Base-by-base conservation (phyloP, 2,888 invertebrate genomes). In the Campoplex capitator region DNA sequence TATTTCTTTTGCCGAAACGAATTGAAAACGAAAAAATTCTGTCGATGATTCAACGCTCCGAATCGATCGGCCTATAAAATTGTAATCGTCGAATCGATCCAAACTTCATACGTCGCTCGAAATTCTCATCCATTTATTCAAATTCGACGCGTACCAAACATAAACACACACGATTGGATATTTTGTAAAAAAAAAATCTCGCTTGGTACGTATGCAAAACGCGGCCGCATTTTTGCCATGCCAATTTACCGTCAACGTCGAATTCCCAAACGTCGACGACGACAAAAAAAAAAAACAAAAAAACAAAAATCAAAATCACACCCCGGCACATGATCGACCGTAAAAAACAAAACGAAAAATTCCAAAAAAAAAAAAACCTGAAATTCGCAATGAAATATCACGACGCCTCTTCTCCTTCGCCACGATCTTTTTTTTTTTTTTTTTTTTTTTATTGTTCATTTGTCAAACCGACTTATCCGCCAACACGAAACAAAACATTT, bases 201-300 rank as follows among this genome's bases (percentile, higher is more conserved):
- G 91, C 93, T 93, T 92, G 92, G 91, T 93, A 92, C 90, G 90
- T 92, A 91, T 92, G 92, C 92, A 93, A 23, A 23, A 92, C 90
- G 90, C 92, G 90, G 92, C 90, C 90, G 92, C 92, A 93, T 93
- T 91, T 92, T 92, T 90, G 35, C 91, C 91, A 92, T 92, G 91
- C 88, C 89, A 88, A 90, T 92, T 90, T 90, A 90, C 89, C 89
- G 86, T 75, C 87, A 83, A 83, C 70, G 42, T 77, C 78, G 9
- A n/a, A 81, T 76, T 82, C 71, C 87, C 90, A 88, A 90, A 83
- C 68, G 58, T 77, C 32, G 32, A 32, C 16, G 62, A 84, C 48
- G 54, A 81, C 28, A 16, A 74, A 23, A 23, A 23, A 23, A 23
- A 38, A 70, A 79, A 74, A 38, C 82, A 68, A 76, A 38, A 38